A percentile compares a stretch with the other conserved stretches of the same genome.
Conservation (phyloP, 2,797 vertebrate species). For the Lepus oiostolus region DNA sequence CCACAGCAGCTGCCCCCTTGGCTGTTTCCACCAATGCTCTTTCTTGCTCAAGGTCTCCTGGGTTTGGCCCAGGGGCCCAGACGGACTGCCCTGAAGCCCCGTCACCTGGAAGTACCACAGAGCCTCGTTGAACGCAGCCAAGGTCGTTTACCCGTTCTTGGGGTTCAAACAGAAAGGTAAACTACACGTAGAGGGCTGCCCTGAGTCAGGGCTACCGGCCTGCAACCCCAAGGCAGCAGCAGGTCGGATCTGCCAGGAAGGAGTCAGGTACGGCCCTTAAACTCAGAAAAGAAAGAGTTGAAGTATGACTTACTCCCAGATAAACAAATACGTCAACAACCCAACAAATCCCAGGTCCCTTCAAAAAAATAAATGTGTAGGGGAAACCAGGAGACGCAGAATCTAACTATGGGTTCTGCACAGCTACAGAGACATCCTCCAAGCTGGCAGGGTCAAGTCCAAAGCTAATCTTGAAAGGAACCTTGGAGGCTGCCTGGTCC, state of each 20-base stretch:
- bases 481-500: not conserved
- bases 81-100: too few relatives aligned
- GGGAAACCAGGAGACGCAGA: not conserved
- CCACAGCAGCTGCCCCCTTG: not conserved
- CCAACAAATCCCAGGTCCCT: not conserved
- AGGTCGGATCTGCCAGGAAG: not conserved
- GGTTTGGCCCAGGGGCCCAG: not conserved
- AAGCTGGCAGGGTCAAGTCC: not conserved
- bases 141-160: not conserved
- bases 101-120: not conserved
- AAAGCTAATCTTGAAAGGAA: not conserved
- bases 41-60: not conserved
- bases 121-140: not conserved
- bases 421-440: not conserved
- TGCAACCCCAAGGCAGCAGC: not conserved
- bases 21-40: not conserved
- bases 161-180: not conserved
- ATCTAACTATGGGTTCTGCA: not conserved
- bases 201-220: not conserved
- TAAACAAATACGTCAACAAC: not conserved
- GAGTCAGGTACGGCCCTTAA: not conserved
- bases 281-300: not conserved
- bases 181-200: not conserved
- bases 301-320: not conserved
- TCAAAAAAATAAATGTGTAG: not conserved